A percentile compares a stretch with the other conserved stretches of the same genome.
These are phyloP conservation scores for Euphysa ruthae DNA, from an alignment of 30 jellyfish, hydroid and myxozoan genomes.

Conservation along the genomic window DNA sequence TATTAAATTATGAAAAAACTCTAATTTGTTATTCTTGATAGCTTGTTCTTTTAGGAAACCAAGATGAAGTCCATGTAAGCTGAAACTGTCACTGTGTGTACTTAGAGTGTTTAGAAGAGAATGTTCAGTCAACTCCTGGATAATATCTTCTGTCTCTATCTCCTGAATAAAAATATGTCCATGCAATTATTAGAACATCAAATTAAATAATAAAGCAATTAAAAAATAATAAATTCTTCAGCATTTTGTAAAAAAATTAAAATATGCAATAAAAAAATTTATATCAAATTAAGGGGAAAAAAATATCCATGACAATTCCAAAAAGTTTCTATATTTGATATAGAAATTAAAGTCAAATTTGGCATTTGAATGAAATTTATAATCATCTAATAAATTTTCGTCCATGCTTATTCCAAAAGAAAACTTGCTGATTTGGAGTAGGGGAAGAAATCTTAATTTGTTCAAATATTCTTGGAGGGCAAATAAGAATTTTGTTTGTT, in stretches of 20 bases:
- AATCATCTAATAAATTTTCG: neutral
- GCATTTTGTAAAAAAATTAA: neutral
- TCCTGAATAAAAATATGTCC: conserved; percentile 25
- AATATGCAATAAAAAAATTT: too few relatives aligned
- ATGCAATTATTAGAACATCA: too few relatives aligned
- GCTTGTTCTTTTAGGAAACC: conserved; percentile 52
- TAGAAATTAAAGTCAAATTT: neutral
- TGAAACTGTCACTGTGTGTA: conserved; percentile 23
- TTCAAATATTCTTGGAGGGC: too few relatives aligned
- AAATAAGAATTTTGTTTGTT: too few relatives aligned
- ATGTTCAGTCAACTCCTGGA: conserved; percentile 73
- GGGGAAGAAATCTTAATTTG: too few relatives aligned
- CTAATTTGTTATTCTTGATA: neutral
- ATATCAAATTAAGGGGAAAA: too few relatives aligned
- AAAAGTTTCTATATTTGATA: neutral
- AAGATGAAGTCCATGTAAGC: conserved; percentile 72
- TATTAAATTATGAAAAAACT: conserved; percentile 34
- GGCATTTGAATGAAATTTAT: neutral
- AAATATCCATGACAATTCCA: neutral
- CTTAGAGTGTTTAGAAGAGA: conserved; percentile 54
- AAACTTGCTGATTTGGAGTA: too few relatives aligned
- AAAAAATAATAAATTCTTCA: neutral
- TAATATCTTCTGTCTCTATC: conserved; percentile 61
- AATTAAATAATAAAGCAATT: neutral
- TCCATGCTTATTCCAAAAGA: too few relatives aligned